Conservation (phyloP, 1,140 invertebrate genomes). For the Drosophila ironensis region DNA sequence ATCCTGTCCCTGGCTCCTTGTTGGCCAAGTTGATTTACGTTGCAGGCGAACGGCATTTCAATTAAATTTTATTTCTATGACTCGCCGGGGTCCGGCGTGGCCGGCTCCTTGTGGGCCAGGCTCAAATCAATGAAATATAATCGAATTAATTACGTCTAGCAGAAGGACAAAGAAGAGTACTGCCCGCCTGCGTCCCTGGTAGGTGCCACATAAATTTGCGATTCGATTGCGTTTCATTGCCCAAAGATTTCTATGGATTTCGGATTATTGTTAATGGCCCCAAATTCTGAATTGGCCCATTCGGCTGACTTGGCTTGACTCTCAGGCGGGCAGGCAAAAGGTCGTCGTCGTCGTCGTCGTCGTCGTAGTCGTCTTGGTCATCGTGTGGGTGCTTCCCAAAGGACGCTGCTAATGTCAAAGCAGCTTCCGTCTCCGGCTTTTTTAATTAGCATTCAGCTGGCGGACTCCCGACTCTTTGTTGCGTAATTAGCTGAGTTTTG, state of each 20-base stretch:
- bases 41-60: slow-evolving; percentile 72
- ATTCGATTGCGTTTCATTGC: slow-evolving; percentile 70
- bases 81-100: not conserved
- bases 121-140: slow-evolving; percentile 81
- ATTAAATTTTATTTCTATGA: slow-evolving; percentile 81
- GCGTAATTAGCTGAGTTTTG: slow-evolving; percentile 80
- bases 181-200: slow-evolving; percentile 1
- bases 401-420: too few relatives aligned
- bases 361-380: too few relatives aligned
- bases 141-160: slow-evolving; percentile 79
- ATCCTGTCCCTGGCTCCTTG: slow-evolving; percentile 1
- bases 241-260: slow-evolving; percentile 67
- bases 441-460: slow-evolving; percentile 72
- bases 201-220: slow-evolving; percentile 74
- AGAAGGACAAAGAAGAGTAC: slow-evolving; percentile 24
- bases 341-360: too few relatives aligned
- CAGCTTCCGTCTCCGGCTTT: slow-evolving; percentile 1
- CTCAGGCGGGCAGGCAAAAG: slow-evolving; percentile 18
- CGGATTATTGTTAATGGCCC: slow-evolving; percentile 71
- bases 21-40: slow-evolving; percentile 71
- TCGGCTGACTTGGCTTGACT: slow-evolving; percentile 26
- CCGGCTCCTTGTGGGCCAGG: slow-evolving; percentile 14
- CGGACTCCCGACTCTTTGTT: slow-evolving; percentile 67
- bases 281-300: slow-evolving; percentile 57
- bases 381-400: too few relatives aligned